Evolutionary conservation across 1,140 invertebrate genomes (phyloP).

Genomic region (Sycophila sp.): DNA sequence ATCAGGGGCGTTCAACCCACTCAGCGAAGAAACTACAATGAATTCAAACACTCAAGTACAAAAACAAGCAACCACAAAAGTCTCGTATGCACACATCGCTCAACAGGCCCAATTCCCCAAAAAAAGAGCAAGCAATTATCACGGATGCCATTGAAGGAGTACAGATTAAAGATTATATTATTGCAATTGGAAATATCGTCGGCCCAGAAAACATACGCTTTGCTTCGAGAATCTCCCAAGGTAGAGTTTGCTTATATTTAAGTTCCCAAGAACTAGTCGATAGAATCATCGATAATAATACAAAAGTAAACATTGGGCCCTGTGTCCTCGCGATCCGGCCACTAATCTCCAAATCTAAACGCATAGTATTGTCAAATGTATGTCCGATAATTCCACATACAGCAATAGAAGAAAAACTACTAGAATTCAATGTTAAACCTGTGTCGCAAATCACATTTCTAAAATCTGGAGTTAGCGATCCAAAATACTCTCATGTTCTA

Average conservation of each 20-base stretch:
- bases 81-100: no score
- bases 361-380: no score
- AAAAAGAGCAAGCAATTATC: neutral
- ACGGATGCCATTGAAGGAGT: neutral
- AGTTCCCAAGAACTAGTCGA: neutral
- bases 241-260: neutral
- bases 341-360: neutral
- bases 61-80: no score
- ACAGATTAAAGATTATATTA: neutral
- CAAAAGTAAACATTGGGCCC: neutral
- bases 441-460: no score
- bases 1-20: no score
- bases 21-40: no score
- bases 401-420: no score
- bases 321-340: neutral
- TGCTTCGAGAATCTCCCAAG: neutral
- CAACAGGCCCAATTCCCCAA: neutral
- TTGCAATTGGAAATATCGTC: neutral
- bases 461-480: no score
- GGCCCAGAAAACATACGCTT: neutral
- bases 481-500: no score
- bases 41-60: no score
- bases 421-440: no score
- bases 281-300: neutral
- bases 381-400: no score